Conservation (phyloP, 2,888 invertebrate genomes). For the Melanophora roralis region DNA sequence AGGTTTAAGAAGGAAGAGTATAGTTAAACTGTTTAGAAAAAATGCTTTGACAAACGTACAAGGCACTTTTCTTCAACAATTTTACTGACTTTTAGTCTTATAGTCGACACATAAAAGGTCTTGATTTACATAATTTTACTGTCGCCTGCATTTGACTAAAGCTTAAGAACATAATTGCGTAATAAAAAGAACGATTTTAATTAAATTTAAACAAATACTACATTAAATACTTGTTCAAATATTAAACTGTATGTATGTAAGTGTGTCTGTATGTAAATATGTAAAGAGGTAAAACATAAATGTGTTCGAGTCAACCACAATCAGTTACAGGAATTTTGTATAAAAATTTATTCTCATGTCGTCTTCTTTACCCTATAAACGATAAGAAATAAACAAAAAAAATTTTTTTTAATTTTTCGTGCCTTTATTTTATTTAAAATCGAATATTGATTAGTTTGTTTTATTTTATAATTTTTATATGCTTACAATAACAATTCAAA, state of each 20-base stretch:
- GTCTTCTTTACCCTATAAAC: no score
- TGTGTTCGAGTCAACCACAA: neutral
- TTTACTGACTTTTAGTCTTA: neutral
- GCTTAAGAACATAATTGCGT: neutral
- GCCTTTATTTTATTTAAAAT: no score
- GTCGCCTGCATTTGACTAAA: neutral
- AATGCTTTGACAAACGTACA: neutral
- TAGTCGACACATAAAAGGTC: neutral
- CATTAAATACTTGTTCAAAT: neutral
- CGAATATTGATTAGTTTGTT: no score
- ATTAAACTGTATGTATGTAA: neutral
- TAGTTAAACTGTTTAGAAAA: neutral
- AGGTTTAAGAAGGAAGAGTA: neutral
- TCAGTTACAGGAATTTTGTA: neutral
- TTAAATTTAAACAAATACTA: slow-evolving; percentile 35
- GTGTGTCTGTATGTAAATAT: neutral
- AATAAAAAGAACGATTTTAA: slow-evolving; percentile 30
- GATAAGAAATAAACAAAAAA: no score
- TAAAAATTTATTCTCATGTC: neutral
- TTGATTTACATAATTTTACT: neutral
- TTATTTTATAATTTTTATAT: no score
- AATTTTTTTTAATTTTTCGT: neutral
- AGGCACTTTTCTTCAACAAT: neutral
- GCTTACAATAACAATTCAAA: no score
- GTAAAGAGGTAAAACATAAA: no score